Base-by-base conservation (phyloP, 1,140 invertebrate genomes). In the Paralvinella palmiformis region DNA sequence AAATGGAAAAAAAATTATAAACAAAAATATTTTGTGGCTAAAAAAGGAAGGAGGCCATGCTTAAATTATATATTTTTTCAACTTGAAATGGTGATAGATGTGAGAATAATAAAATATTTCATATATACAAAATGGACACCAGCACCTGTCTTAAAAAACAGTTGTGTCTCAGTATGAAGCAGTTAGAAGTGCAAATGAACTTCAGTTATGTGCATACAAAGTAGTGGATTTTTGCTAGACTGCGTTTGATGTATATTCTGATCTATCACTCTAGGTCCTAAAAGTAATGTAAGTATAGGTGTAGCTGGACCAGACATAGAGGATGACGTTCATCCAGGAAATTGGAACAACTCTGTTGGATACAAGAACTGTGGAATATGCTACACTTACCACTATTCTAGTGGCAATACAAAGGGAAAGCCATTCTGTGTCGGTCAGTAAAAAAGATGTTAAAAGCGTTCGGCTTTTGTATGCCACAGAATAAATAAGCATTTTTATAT, bases 321-420 rank as follows among this genome's bases (percentile, higher is more conserved):
- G 33, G 71, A 75, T 35, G 73, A 77, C 63, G 69, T 68, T 15
- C 69, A 71, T 31, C 77, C 76, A 27, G 78, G 78, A 0, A 64
- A 72, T n/a, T 79, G 77, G 76, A 75, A 73, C 37, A 72, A 73
- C 45, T 78, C 78, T 29, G 76, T 80, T 27, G 78, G 78, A 55
- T 80, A 77, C 68, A 78, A 75, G 56, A 64, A 75, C 56, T 75
- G 66, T 44, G 78, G 77, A 13, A 69, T 67, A 37, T 79, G 78
- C 63, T 73, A 67, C 62, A 74, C 71, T 59, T 80, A 74, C 22
- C 78, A 80, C 66, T 70, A 68, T 27, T 61, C 65, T 52, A 64
- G 58, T 31, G 75, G 72, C 2, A 78, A 79, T 57, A 78, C 76
- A 22, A 60, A 71, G 13, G 76, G 76, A 60, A 71, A 75, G 64